Percentiles rank a stretch among this genome's conserved stretches.
These are phyloP conservation scores for Botia kubotai DNA, from an alignment of 2,797 vertebrate genomes.

Conservation along the genomic window DNA sequence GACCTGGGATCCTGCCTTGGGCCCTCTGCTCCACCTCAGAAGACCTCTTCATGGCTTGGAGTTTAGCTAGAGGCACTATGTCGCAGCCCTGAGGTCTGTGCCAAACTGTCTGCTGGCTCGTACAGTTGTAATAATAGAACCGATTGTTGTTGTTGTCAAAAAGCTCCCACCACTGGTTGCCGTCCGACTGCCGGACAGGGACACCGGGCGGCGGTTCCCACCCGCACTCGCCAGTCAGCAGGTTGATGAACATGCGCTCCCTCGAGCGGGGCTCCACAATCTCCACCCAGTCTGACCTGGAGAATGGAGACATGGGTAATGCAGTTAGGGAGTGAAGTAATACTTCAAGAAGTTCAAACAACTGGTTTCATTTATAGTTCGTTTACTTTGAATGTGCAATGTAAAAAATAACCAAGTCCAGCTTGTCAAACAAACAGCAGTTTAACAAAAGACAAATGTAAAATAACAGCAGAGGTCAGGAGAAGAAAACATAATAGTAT, in stretches of 20 bases:
- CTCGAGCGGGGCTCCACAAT: constrained; percentile 81
- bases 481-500: neutral
- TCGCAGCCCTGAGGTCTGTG: constrained; percentile 81
- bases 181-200: constrained; percentile 76
- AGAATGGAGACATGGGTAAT: constrained; percentile 9
- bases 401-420: neutral
- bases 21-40: constrained; percentile 67
- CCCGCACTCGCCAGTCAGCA: constrained; percentile 79
- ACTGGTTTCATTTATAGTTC: neutral
- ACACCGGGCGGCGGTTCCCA: constrained; percentile 78
- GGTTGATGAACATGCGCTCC: constrained; percentile 83
- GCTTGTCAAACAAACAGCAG: neutral
- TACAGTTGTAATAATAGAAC: constrained; percentile 85
- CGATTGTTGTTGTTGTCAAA: constrained; percentile 81
- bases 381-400: neutral
- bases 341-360: neutral
- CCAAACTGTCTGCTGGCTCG: constrained; percentile 80
- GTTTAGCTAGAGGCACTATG: constrained; percentile 80
- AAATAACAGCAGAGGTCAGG: neutral
- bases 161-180: constrained; percentile 86
- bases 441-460: neutral
- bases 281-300: constrained; percentile 84
- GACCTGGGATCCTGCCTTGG: constrained; percentile 56
- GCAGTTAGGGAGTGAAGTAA: neutral
- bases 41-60: constrained; percentile 79